Conservation (phyloP, 2,888 invertebrate species). For the Cheilosia urbana region DNA sequence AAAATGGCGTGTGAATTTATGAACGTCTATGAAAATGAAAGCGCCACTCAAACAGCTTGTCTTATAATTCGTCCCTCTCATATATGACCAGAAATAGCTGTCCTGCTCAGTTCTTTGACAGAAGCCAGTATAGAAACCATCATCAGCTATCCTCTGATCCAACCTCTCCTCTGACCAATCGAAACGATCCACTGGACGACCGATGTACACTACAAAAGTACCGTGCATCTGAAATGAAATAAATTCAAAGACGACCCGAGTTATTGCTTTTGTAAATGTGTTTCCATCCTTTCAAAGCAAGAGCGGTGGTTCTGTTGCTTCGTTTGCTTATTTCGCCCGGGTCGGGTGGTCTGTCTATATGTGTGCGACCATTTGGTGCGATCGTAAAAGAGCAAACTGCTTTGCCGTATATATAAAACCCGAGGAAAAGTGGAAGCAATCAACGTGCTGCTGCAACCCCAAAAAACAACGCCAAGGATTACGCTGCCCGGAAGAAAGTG, state of each 20-base stretch:
- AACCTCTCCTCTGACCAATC: slow-evolving; percentile 8
- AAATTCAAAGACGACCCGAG: slow-evolving; percentile 52
- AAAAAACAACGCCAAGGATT: slow-evolving; percentile 56
- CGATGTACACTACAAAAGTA: not conserved
- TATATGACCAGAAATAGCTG: not conserved
- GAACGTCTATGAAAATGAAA: slow-evolving; percentile 26
- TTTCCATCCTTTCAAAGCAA: slow-evolving; percentile 51
- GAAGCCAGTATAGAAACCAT: slow-evolving; percentile 7
- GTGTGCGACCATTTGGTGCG: slow-evolving; percentile 66
- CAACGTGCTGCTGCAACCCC: slow-evolving; percentile 56
- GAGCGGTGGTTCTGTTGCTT: slow-evolving; percentile 58
- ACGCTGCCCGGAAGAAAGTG: slow-evolving; percentile 49
- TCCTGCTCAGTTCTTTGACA: slow-evolving; percentile 39
- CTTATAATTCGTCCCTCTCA: slow-evolving; percentile 26
- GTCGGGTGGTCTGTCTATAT: slow-evolving; percentile 46
- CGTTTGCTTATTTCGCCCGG: slow-evolving; percentile 19
- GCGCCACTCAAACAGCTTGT: slow-evolving; percentile 13
- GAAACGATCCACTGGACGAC: slow-evolving; percentile 37
- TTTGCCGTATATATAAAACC: slow-evolving; percentile 49
- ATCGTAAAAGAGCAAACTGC: slow-evolving; percentile 70
- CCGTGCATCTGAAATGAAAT: slow-evolving; percentile 57
- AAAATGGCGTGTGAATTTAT: slow-evolving; percentile 20
- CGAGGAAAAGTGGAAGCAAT: slow-evolving; percentile 60
- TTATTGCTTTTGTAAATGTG: slow-evolving; percentile 72
- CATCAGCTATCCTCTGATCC: slow-evolving; percentile 19